phyloP scores from a whole-genome alignment of 2,888 invertebrate genomes.

The Latrodectus hesperus region DNA sequence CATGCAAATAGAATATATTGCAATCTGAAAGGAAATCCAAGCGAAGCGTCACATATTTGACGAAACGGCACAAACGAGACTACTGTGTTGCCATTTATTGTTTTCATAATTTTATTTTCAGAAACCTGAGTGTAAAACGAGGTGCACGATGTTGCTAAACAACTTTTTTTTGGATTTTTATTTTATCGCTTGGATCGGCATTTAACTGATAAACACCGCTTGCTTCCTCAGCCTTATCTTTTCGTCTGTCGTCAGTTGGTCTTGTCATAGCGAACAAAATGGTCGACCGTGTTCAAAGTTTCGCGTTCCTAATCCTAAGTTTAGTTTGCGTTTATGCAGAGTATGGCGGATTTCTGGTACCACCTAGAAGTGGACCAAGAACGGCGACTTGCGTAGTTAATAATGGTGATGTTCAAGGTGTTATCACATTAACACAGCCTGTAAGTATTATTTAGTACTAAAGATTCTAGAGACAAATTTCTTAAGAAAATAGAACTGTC shows the following conservation, averaged over 20 bases:
- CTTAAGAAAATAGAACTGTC: no score
- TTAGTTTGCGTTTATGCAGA: background rate
- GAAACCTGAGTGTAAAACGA: background rate
- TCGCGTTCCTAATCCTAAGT: background rate
- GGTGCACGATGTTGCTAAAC: background rate
- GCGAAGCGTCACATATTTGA: no score
- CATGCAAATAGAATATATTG: no score
- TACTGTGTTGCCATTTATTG: no score
- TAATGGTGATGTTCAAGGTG: conserved; percentile 86
- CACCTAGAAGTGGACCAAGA: conserved; percentile 32
- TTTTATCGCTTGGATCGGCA: background rate
- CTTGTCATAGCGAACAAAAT: background rate
- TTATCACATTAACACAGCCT: conserved; percentile 84
- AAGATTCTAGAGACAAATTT: no score
- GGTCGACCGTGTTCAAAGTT: background rate
- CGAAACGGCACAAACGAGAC: no score
- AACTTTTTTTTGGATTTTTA: background rate
- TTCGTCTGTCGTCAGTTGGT: background rate
- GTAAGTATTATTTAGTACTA: conserved; percentile 16
- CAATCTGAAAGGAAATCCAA: no score
- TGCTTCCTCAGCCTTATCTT: background rate
- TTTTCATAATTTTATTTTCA: no score
- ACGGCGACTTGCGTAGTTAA: conserved; percentile 26
- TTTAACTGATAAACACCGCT: background rate
- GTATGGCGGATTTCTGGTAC: conserved; percentile 4